Evolutionary conservation across 2,113 vertebrate genomes (phyloP).

Genomic region (Zonotrichia leucophrys): DNA sequence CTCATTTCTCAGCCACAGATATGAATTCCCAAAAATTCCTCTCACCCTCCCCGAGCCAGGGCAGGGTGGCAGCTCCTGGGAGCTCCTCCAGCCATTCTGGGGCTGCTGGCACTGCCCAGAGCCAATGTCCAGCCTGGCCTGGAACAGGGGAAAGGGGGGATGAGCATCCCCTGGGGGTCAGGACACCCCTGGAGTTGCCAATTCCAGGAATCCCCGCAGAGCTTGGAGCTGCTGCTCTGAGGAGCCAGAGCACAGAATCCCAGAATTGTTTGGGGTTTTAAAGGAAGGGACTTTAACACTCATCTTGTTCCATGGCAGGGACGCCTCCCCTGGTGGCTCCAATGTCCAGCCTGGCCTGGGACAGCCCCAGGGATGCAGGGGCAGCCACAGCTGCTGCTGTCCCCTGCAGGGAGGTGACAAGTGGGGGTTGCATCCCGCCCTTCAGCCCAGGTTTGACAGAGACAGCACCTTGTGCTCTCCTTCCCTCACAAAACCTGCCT

Average conservation of each 20-base stretch:
- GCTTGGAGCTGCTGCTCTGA: not conserved
- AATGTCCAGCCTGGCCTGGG: not conserved
- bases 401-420: not conserved
- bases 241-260: not conserved
- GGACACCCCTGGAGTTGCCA: not conserved
- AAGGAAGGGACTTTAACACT: not conserved
- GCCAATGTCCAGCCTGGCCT: not conserved
- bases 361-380: not conserved
- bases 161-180: not conserved
- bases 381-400: not conserved
- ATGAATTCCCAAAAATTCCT: not conserved
- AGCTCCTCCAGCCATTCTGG: not conserved
- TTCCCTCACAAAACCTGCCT: not conserved
- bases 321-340: not conserved
- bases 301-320: not conserved
- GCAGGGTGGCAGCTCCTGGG: not conserved
- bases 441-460: not conserved
- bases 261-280: fast-evolving
- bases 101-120: not conserved
- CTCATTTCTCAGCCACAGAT: not conserved
- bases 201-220: not conserved
- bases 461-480: not conserved
- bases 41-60: fast-evolving
- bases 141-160: too few species aligned
- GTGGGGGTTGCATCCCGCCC: fast-evolving